These are phyloP conservation scores for Coryphaenoides rupestris DNA, from an alignment of 2,113 vertebrate species.

Conservation along the genomic window DNA sequence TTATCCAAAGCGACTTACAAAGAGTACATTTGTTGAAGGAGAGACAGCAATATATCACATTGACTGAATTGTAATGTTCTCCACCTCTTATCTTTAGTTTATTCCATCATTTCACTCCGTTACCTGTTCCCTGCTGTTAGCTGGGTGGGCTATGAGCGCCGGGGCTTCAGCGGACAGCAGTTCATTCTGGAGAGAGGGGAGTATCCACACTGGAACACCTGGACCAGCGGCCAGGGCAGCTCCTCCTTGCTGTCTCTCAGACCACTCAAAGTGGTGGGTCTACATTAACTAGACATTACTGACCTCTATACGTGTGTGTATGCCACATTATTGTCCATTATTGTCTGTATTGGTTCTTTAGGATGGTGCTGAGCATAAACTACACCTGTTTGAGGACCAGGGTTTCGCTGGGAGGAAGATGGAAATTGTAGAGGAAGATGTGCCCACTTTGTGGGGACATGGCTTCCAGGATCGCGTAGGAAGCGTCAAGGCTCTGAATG, in stretches of 20 bases:
- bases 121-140: slow-evolving; percentile 50
- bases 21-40: no score
- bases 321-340: background rate
- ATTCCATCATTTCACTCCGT: background rate
- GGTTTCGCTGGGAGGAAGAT: slow-evolving; percentile 86
- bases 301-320: background rate
- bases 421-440: slow-evolving; percentile 88
- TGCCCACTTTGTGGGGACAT: slow-evolving; percentile 90
- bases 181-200: slow-evolving; percentile 91
- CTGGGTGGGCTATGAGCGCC: slow-evolving; percentile 84
- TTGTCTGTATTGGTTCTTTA: slow-evolving; percentile 35
- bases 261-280: slow-evolving; percentile 83
- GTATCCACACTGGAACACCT: slow-evolving; percentile 88
- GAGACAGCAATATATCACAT: no score
- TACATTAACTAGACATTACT: no score
- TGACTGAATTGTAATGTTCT: background rate
- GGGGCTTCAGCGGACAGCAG: slow-evolving; percentile 81
- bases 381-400: slow-evolving; percentile 85
- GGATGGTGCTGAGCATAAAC: slow-evolving; percentile 87
- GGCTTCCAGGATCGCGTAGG: slow-evolving; percentile 91
- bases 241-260: slow-evolving; percentile 83
- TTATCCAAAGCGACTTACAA: no score
- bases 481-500: slow-evolving; percentile 81
- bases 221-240: slow-evolving; percentile 87
- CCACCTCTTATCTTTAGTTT: background rate